Conservation (phyloP, 1,140 invertebrate genomes). For the Calephelis virginiensis region DNA sequence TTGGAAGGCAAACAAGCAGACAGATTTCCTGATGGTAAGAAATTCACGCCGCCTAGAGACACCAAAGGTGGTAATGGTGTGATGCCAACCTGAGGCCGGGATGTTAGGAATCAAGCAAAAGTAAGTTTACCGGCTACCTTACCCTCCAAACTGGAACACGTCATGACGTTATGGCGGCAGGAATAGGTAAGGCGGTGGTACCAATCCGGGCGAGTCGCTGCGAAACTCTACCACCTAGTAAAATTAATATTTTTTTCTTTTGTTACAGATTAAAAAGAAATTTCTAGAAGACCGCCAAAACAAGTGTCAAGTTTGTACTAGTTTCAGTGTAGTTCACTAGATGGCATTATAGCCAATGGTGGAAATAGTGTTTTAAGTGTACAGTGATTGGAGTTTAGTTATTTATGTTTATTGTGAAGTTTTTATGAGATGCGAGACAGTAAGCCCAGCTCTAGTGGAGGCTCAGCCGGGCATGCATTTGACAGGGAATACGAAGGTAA, state of each 20-base stretch:
- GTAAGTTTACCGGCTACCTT: too few species aligned
- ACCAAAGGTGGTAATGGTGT: too few species aligned
- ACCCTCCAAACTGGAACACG: too few species aligned
- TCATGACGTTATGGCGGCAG: too few species aligned
- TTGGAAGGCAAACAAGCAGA: too few species aligned
- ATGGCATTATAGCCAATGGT: conserved; percentile 25
- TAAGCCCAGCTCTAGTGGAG: conserved; percentile 57
- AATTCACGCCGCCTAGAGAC: too few species aligned
- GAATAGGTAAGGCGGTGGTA: too few species aligned
- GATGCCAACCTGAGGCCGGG: too few species aligned
- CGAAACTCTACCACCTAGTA: too few species aligned
- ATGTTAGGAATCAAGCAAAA: too few species aligned
- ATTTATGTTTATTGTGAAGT: conserved; percentile 41
- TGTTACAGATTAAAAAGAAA: conserved; percentile 28
- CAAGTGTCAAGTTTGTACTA: conserved; percentile 22
- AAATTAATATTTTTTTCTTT: conserved; percentile 8
- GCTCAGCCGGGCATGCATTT: conserved; percentile 48
- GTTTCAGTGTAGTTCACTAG: conserved; percentile 16
- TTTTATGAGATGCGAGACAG: conserved; percentile 66
- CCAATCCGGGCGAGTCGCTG: too few species aligned
- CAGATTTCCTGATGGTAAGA: too few species aligned
- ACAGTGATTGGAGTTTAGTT: conserved; percentile 35
- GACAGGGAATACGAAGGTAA: conserved; percentile 34
- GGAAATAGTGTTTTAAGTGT: conserved; percentile 19
- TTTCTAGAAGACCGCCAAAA: conserved; percentile 9